These are phyloP conservation scores for Acronicta leporina DNA, from an alignment of 2,888 invertebrate genomes.

Conservation along the genomic window DNA sequence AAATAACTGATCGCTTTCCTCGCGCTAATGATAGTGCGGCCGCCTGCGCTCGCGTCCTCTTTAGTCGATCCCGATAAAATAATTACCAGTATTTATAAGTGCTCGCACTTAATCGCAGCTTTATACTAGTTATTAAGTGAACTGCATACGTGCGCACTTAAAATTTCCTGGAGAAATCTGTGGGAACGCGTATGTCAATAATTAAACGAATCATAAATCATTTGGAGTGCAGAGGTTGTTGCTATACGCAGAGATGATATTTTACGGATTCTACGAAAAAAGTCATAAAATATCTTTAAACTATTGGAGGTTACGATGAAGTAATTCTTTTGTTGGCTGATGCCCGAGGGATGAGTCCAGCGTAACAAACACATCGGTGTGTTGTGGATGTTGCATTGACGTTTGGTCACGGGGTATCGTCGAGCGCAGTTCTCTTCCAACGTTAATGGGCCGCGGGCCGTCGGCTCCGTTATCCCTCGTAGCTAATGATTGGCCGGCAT, in stretches of 20 bases:
- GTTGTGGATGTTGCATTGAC: conserved; percentile 81
- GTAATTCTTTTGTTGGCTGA: conserved; percentile 83
- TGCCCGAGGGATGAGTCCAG: conserved; percentile 77
- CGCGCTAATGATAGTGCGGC: conserved; percentile 87
- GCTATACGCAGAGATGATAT: conserved; percentile 49
- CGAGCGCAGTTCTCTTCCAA: conserved; percentile 69
- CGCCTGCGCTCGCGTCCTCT: conserved; percentile 78
- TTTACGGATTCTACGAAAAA: conserved; percentile 65
- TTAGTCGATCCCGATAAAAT: conserved; percentile 84
- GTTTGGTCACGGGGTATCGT: conserved; percentile 87
- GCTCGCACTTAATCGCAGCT: conserved; percentile 79
- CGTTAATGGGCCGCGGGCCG: conserved; percentile 80
- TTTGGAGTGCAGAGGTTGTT: conserved; percentile 52
- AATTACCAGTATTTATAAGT: conserved; percentile 86
- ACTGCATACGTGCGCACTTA: conserved; percentile 69
- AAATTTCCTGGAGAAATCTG: conserved; percentile 75
- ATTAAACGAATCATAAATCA: conserved; percentile 74
- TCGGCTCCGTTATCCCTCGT: conserved; percentile 88
- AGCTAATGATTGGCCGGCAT: conserved; percentile 89
- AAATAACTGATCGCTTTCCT: conserved; percentile 87
- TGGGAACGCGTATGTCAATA: conserved; percentile 69
- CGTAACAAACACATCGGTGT: conserved; percentile 69
- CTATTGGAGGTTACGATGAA: conserved; percentile 80
- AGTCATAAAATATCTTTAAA: conserved; percentile 70
- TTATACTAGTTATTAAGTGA: conserved; percentile 74